These are phyloP conservation scores for Engystomops pustulosus DNA, from an alignment of 2,113 vertebrate genomes.

Conservation along the genomic window DNA sequence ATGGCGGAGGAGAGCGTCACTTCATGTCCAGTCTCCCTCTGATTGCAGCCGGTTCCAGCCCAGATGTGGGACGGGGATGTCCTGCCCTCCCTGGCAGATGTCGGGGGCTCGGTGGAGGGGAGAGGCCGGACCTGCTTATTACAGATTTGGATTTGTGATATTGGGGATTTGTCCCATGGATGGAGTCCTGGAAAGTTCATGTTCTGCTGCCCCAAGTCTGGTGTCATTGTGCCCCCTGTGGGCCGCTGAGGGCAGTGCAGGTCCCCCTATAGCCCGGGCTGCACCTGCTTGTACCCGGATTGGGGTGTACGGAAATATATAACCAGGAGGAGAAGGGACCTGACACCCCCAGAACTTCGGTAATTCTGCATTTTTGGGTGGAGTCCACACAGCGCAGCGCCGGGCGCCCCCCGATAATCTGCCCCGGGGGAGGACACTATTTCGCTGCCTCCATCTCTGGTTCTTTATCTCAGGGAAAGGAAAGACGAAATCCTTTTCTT, in stretches of 20 bases:
- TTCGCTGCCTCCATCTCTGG: no score
- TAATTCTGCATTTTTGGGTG: no score
- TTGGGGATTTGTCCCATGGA: background rate
- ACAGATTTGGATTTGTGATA: background rate
- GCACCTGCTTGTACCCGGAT: background rate
- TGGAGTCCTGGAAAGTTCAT: background rate
- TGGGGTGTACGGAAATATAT: background rate
- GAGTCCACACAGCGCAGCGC: no score
- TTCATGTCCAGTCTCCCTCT: conserved; percentile 43
- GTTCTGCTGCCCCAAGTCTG: no score
- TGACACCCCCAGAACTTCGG: no score
- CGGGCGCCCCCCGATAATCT: no score
- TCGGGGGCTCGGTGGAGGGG: conserved; percentile 47
- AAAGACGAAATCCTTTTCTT: no score
- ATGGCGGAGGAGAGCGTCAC: conserved; percentile 15
- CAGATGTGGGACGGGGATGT: conserved; percentile 54
- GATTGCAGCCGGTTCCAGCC: conserved; percentile 51
- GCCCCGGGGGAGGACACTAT: no score
- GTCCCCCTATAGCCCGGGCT: background rate
- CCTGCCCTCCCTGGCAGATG: conserved; percentile 57
- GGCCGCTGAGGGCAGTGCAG: background rate
- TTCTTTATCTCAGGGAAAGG: no score
- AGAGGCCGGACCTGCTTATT: conserved; percentile 15
- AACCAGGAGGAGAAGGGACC: background rate
- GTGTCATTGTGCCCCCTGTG: conserved; percentile 24